Evolutionary conservation across 2,888 invertebrate species (phyloP).

Genomic region (Drosophila anomelani): DNA sequence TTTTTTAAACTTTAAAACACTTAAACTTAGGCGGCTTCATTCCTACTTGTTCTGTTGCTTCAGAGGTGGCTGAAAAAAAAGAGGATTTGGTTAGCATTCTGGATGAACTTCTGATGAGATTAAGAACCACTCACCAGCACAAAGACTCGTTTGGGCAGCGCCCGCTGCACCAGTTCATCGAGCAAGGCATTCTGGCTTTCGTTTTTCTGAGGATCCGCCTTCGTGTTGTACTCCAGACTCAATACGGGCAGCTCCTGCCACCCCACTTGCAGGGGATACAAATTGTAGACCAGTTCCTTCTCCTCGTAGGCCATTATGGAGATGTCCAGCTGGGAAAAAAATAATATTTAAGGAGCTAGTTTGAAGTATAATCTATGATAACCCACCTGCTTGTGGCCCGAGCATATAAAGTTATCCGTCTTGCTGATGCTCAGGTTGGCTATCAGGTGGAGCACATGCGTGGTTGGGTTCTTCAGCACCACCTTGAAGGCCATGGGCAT

Average conservation of each 20-base stretch:
- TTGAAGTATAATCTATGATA: neutral
- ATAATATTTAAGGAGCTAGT: too few species aligned
- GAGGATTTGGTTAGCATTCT: neutral
- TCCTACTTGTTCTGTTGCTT: constrained; percentile 78
- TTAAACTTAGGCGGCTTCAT: constrained; percentile 56
- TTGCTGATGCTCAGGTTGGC: constrained; percentile 83
- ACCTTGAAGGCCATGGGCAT: constrained; percentile 84
- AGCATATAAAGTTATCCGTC: constrained; percentile 95
- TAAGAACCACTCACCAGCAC: constrained; percentile 77
- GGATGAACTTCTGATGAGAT: fast-evolving
- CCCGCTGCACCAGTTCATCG: constrained; percentile 83
- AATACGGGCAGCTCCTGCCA: constrained; percentile 84
- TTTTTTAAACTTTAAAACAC: constrained; percentile 65
- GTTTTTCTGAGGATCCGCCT: constrained; percentile 82
- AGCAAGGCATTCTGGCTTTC: constrained; percentile 82
- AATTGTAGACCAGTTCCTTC: constrained; percentile 83
- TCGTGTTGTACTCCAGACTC: constrained; percentile 82
- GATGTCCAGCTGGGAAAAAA: constrained; percentile 79
- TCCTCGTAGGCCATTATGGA: constrained; percentile 84
- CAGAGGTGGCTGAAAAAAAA: constrained; percentile 71
- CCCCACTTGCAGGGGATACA: constrained; percentile 84
- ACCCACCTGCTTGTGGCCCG: constrained; percentile 94
- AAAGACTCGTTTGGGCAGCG: constrained; percentile 84
- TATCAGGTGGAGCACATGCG: constrained; percentile 83
- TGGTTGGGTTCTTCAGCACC: constrained; percentile 83